Conservation (phyloP, 2,797 vertebrate genomes). For the Spondyliosoma cantharus region DNA sequence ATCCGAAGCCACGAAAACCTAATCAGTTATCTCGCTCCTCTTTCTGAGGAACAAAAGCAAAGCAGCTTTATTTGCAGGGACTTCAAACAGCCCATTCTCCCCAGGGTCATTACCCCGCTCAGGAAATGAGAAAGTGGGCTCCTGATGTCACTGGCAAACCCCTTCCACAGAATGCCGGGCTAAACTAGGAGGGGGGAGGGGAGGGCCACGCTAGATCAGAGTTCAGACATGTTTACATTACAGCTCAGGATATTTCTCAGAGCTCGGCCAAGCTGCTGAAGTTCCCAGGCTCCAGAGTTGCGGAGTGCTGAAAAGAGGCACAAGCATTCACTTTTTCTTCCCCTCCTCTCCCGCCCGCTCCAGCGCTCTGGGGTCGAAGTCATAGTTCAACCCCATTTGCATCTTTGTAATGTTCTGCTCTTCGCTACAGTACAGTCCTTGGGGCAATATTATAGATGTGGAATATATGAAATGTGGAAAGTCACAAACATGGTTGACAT, state of each 20-base stretch:
- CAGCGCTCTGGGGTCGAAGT: constrained; percentile 68
- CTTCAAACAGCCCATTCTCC: constrained; percentile 76
- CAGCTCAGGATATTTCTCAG: constrained; percentile 88
- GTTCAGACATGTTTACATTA: constrained; percentile 90
- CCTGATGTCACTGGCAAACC: constrained; percentile 81
- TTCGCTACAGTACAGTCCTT: constrained; percentile 56
- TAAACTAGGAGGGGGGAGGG: constrained; percentile 67
- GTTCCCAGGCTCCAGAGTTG: constrained; percentile 86
- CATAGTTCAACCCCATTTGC: constrained; percentile 81
- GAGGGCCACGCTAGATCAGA: constrained; percentile 78
- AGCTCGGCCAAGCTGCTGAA: constrained; percentile 79
- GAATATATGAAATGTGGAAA: constrained; percentile 56
- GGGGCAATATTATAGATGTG: constrained; percentile 49
- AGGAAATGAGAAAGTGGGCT: constrained; percentile 84
- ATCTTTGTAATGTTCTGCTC: constrained; percentile 71
- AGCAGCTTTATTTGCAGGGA: constrained; percentile 68
- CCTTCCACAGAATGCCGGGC: constrained; percentile 76
- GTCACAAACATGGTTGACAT: constrained; percentile 43
- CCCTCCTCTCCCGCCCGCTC: constrained; percentile 53
- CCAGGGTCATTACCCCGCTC: constrained; percentile 76
- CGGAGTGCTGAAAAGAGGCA: constrained; percentile 82
- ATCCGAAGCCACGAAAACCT: constrained; percentile 19
- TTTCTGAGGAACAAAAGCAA: constrained; percentile 57
- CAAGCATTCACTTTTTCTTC: constrained; percentile 80
- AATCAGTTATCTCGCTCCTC: constrained; percentile 30